A percentile compares a stretch with the other conserved stretches of the same genome.
These are phyloP conservation scores for Indicator indicator DNA, from an alignment of 2,113 vertebrate species.

Conservation along the genomic window DNA sequence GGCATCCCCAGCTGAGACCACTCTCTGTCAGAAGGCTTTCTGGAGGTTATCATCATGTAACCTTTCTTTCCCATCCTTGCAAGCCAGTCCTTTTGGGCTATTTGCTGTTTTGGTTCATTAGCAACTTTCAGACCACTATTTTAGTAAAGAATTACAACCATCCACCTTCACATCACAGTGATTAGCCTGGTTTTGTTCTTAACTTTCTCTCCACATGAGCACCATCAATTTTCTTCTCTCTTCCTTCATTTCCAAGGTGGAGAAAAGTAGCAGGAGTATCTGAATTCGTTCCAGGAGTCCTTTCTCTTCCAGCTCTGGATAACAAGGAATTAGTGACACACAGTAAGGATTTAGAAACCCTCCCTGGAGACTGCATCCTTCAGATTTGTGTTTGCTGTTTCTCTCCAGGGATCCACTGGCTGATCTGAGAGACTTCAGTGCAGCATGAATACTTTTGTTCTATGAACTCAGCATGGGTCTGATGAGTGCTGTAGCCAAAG, in stretches of 20 bases:
- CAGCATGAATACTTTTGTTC: not conserved
- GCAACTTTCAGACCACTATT: not conserved
- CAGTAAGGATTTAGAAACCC: slow-evolving; percentile 20
- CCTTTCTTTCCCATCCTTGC: not conserved
- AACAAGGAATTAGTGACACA: not conserved
- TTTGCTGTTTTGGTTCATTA: not conserved
- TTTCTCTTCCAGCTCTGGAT: slow-evolving; percentile 25
- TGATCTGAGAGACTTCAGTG: slow-evolving; percentile 26
- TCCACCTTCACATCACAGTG: not conserved
- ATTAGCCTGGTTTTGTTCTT: not conserved
- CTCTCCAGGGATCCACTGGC: not conserved
- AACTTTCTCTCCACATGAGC: not conserved
- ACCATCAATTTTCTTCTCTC: not conserved
- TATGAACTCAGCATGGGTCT: slow-evolving; percentile 36
- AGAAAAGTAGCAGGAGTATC: slow-evolving; percentile 3
- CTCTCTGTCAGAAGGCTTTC: not conserved
- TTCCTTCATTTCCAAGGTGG: not conserved
- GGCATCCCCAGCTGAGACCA: not conserved
- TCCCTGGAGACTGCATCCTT: not conserved
- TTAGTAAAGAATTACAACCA: not conserved
- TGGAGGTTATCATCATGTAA: not conserved
- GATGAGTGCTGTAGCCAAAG: slow-evolving; percentile 48
- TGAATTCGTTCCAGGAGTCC: not conserved
- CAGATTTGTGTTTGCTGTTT: slow-evolving; percentile 53
- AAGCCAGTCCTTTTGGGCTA: not conserved